A percentile compares a stretch with the other conserved stretches of the same genome.
These are phyloP conservation scores for Cistogaster globosa DNA, from an alignment of 2,888 invertebrate genomes.

Conservation along the genomic window DNA sequence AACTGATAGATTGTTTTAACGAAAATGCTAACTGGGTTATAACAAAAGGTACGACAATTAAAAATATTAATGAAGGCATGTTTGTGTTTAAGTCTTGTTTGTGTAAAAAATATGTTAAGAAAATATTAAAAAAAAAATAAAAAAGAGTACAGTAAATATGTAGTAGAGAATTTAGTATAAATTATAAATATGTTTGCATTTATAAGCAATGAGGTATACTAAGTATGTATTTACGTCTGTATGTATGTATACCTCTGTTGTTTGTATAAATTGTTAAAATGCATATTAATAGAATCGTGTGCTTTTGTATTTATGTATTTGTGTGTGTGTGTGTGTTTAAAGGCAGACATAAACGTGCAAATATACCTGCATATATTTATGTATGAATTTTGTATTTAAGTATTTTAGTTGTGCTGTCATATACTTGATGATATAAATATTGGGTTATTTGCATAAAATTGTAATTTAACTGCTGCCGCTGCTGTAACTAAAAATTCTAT, in stretches of 20 bases:
- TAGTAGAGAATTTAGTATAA: slow-evolving; percentile 39
- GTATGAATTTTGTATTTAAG: slow-evolving; percentile 42
- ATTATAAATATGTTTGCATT: slow-evolving; percentile 17
- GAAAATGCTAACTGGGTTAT: too few relatives aligned
- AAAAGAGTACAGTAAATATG: slow-evolving; percentile 13
- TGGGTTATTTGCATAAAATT: slow-evolving; percentile 81
- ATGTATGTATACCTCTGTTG: not conserved
- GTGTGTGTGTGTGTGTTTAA: slow-evolving; percentile 10
- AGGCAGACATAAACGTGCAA: slow-evolving; percentile 34
- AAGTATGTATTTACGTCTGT: not conserved
- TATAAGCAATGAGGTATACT: not conserved
- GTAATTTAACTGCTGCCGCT: slow-evolving; percentile 77
- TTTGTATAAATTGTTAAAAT: slow-evolving; percentile 32
- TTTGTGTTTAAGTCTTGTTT: slow-evolving; percentile 1
- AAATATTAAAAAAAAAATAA: slow-evolving; percentile 22
- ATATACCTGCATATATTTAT: not conserved
- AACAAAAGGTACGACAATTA: slow-evolving; percentile 56
- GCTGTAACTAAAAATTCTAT: slow-evolving; percentile 51
- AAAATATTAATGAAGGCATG: slow-evolving; percentile 16
- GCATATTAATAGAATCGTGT: slow-evolving; percentile 49
- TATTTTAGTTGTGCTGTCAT: slow-evolving; percentile 69
- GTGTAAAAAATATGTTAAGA: not conserved
- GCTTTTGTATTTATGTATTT: not conserved
- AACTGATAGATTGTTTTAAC: too few relatives aligned
- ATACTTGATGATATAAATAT: slow-evolving; percentile 71